phyloP scores from a whole-genome alignment of 2,888 invertebrate genomes.

The Perizoma flavofasciatum region DNA sequence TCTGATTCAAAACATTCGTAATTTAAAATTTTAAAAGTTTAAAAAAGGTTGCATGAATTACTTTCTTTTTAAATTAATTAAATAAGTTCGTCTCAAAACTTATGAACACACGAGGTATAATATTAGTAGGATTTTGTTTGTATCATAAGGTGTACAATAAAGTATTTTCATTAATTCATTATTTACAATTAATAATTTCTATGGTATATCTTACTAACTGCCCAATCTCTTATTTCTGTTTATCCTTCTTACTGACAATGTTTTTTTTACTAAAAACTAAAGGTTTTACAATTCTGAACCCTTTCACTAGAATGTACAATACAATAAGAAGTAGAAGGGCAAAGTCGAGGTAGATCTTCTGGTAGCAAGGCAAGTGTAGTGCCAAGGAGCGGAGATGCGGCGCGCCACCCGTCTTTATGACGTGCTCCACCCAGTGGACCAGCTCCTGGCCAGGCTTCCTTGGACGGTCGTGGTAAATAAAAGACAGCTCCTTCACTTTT shows the following conservation, averaged over 20 bases:
- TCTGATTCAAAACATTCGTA: no score
- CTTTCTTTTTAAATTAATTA: no score
- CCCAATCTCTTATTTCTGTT: no score
- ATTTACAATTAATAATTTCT: no score
- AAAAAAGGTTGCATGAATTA: no score
- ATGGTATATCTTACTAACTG: no score
- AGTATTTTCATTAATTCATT: no score
- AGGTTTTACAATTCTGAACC: slow-evolving; percentile 9
- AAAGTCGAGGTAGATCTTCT: slow-evolving; percentile 55
- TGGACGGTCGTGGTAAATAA: slow-evolving; percentile 53
- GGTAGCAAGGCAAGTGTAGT: slow-evolving; percentile 51
- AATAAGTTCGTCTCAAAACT: no score
- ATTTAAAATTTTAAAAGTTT: no score
- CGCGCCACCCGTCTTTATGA: slow-evolving; percentile 51
- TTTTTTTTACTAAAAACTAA: slow-evolving; percentile 21
- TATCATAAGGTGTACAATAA: no score
- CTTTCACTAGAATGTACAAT: slow-evolving; percentile 19
- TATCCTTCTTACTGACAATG: slow-evolving; percentile 20
- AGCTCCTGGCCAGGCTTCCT: slow-evolving; percentile 48
- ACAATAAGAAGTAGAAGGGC: slow-evolving; percentile 11
- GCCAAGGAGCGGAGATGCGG: slow-evolving; percentile 54
- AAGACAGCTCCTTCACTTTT: slow-evolving; percentile 48
- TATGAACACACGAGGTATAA: no score
- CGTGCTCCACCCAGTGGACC: slow-evolving; percentile 57
- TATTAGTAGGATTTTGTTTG: no score